Conservation (phyloP, 2,888 invertebrate genomes). For the Dascillus cervinus region DNA sequence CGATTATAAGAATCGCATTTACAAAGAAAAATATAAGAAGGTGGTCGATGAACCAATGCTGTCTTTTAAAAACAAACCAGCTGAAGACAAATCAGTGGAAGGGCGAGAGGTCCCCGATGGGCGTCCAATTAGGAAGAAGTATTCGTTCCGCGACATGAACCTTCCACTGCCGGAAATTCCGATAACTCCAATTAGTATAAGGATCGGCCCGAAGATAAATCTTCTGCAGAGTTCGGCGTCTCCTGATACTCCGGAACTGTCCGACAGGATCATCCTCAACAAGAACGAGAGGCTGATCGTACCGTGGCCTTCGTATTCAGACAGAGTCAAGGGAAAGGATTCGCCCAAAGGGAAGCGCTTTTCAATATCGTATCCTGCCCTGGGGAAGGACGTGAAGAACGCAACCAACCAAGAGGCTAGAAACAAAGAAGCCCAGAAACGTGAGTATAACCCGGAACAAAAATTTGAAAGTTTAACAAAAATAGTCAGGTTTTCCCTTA, state of each 20-base stretch:
- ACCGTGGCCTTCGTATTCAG: slow-evolving; percentile 17
- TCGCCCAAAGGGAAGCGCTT: neutral
- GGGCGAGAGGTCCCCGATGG: neutral
- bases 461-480: too few relatives aligned
- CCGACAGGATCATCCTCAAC: slow-evolving; percentile 4
- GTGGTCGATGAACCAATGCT: neutral
- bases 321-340: slow-evolving; percentile 6
- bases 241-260: neutral
- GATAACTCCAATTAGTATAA: slow-evolving; percentile 7
- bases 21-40: too few relatives aligned
- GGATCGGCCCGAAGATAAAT: slow-evolving; percentile 12
- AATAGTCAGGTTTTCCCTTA: too few relatives aligned
- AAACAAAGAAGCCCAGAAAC: neutral
- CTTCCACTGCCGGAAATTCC: neutral
- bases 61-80: neutral
- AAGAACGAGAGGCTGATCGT: slow-evolving; percentile 8
- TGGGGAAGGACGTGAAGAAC: neutral
- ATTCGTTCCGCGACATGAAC: neutral
- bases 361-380: neutral
- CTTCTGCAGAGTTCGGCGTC: slow-evolving; percentile 7
- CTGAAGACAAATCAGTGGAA: slow-evolving; percentile 1
- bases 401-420: neutral
- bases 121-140: too few relatives aligned
- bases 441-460: neutral
- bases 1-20: neutral